Conservation (phyloP, 2,797 vertebrate species). For the Enteromius unitaeniatus region DNA sequence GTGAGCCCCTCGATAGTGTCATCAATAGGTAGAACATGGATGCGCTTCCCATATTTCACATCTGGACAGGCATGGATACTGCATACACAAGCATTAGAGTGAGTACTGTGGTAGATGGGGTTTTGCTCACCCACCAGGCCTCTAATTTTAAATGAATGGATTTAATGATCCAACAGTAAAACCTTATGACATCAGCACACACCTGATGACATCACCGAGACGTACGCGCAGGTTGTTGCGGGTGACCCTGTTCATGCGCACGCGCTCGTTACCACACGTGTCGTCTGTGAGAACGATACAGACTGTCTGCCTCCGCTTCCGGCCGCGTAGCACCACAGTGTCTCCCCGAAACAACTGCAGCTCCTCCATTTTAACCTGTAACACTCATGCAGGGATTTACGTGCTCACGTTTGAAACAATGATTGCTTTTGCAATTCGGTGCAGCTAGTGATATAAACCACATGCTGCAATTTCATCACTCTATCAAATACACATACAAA, state of each 20-base stretch:
- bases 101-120: neutral
- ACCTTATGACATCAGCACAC: neutral
- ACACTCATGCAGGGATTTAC: constrained; percentile 1
- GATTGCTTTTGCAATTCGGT: neutral
- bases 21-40: constrained; percentile 72
- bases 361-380: constrained; percentile 79
- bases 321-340: constrained; percentile 77
- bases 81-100: constrained; percentile 1
- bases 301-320: constrained; percentile 75
- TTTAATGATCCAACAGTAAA: neutral
- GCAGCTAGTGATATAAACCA: neutral
- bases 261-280: constrained; percentile 70
- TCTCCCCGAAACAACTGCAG: constrained; percentile 81
- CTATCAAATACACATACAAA: neutral
- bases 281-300: constrained; percentile 79
- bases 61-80: constrained; percentile 71
- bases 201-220: constrained; percentile 81
- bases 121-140: neutral
- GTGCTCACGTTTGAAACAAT: neutral
- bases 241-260: constrained; percentile 78
- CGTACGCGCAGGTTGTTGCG: constrained; percentile 81
- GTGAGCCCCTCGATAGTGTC: constrained; percentile 70
- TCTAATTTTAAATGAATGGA: neutral
- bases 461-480: neutral
- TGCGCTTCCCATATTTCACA: constrained; percentile 71